These are phyloP conservation scores for Cheilosia vulpina DNA, from an alignment of 2,888 invertebrate genomes.

Conservation along the genomic window DNA sequence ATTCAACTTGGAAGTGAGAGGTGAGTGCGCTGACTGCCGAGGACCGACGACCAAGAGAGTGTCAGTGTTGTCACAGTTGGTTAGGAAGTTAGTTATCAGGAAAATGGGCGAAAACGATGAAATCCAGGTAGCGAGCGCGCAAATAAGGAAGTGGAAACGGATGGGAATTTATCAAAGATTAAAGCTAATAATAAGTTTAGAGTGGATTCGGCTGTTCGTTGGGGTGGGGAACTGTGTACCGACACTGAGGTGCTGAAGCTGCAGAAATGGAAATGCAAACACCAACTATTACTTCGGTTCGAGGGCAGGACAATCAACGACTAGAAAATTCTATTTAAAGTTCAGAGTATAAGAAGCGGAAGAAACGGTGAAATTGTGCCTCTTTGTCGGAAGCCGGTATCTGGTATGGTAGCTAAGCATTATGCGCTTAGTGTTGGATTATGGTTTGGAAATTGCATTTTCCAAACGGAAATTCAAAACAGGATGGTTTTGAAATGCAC, in stretches of 20 bases:
- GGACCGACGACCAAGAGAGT: slow-evolving; percentile 4
- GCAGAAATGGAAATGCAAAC: slow-evolving; percentile 54
- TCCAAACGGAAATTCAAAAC: slow-evolving; percentile 41
- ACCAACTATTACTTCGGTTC: slow-evolving; percentile 29
- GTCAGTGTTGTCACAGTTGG: slow-evolving; percentile 62
- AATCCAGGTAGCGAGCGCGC: slow-evolving; percentile 12
- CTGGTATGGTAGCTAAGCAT: slow-evolving; percentile 4
- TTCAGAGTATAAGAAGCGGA: slow-evolving; percentile 61
- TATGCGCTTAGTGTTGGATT: neutral
- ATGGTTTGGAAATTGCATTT: slow-evolving; percentile 36
- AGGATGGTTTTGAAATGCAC: slow-evolving; percentile 4
- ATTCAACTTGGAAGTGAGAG: slow-evolving; percentile 17
- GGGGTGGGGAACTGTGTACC: neutral
- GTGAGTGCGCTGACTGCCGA: neutral
- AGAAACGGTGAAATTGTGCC: slow-evolving; percentile 40
- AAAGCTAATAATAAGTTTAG: slow-evolving; percentile 70
- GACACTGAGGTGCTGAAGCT: slow-evolving; percentile 8
- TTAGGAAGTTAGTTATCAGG: slow-evolving; percentile 65
- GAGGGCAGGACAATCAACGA: slow-evolving; percentile 39
- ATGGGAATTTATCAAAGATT: slow-evolving; percentile 72
- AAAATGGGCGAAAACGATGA: slow-evolving; percentile 43
- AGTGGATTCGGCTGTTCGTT: slow-evolving; percentile 55
- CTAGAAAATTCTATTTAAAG: slow-evolving; percentile 67
- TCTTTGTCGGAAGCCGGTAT: slow-evolving; percentile 48
- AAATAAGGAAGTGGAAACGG: slow-evolving; percentile 68